These are phyloP conservation scores for Torymus auratus DNA, from an alignment of 2,888 invertebrate species.

Conservation along the genomic window DNA sequence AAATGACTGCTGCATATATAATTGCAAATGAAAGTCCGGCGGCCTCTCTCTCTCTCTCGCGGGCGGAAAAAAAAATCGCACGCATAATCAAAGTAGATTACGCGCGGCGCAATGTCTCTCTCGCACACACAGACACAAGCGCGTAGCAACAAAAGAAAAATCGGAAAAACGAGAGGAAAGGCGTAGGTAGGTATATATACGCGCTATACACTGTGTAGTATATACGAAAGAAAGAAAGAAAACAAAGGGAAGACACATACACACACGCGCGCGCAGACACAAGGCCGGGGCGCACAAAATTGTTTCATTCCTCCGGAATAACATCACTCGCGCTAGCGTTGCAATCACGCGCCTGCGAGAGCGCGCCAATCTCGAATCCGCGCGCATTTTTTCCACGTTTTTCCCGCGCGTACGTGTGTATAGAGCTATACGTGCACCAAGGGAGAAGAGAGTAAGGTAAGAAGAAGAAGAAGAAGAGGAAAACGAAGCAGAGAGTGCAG, in stretches of 20 bases:
- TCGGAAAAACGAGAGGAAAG: no score
- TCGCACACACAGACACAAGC: no score
- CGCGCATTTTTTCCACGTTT: constrained; percentile 16
- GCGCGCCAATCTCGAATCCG: constrained; percentile 38
- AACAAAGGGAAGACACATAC: constrained; percentile 36
- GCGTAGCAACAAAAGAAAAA: no score
- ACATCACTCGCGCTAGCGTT: constrained; percentile 25
- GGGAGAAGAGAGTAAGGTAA: background rate
- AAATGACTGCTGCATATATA: constrained; percentile 53
- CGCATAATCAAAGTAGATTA: constrained; percentile 54
- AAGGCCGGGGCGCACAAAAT: constrained; percentile 43
- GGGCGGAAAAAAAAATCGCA: constrained; percentile 6
- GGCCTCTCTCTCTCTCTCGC: background rate
- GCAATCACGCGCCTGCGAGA: constrained; percentile 46
- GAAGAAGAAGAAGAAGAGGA: constrained; percentile 20
- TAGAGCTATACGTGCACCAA: background rate
- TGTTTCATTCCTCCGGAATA: constrained; percentile 42
- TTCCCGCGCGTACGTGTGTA: background rate
- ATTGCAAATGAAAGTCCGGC: constrained; percentile 48
- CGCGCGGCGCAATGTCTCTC: constrained; percentile 5
- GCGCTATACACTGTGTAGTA: no score
- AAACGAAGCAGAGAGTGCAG: no score
- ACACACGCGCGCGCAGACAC: background rate
- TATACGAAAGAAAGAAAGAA: background rate
- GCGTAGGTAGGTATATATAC: no score